Conservation (phyloP, 2,888 invertebrate genomes). For the Minunthozetes semirufus region DNA sequence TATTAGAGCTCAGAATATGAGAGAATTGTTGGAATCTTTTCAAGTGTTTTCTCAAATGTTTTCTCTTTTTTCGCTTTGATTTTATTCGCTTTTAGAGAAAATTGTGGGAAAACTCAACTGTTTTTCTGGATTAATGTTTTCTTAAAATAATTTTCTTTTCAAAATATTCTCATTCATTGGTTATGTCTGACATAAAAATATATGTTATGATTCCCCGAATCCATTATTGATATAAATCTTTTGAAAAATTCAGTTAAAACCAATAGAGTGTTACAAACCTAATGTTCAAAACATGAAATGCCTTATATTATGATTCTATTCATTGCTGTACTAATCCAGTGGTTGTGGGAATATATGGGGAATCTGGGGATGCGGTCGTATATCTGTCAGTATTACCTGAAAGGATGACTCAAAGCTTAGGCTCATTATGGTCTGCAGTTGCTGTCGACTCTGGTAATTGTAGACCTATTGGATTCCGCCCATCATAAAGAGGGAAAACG, state of each 20-base stretch:
- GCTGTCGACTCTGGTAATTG: background rate
- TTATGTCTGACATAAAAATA: background rate
- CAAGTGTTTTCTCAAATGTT: background rate
- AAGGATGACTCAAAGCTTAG: conserved; percentile 10
- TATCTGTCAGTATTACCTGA: background rate
- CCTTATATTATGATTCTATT: background rate
- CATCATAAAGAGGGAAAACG: background rate
- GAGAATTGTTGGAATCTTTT: background rate
- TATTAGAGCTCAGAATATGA: background rate
- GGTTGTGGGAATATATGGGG: too few species aligned
- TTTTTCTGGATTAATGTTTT: background rate
- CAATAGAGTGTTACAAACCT: background rate
- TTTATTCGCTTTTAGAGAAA: background rate
- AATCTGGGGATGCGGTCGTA: background rate
- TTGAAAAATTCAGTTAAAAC: background rate
- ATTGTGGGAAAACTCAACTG: background rate
- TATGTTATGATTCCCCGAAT: conserved; percentile 5
- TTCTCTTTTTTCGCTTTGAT: background rate
- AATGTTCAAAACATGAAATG: background rate
- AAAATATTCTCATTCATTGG: background rate
- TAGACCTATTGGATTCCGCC: background rate
- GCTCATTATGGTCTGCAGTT: background rate
- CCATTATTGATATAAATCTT: background rate
- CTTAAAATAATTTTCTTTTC: background rate
- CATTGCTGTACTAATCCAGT: background rate